A percentile compares a stretch with the other conserved stretches of the same genome.
Evolutionary conservation across 1,140 invertebrate genomes (phyloP).

Genomic region (Paralvinella palmiformis): DNA sequence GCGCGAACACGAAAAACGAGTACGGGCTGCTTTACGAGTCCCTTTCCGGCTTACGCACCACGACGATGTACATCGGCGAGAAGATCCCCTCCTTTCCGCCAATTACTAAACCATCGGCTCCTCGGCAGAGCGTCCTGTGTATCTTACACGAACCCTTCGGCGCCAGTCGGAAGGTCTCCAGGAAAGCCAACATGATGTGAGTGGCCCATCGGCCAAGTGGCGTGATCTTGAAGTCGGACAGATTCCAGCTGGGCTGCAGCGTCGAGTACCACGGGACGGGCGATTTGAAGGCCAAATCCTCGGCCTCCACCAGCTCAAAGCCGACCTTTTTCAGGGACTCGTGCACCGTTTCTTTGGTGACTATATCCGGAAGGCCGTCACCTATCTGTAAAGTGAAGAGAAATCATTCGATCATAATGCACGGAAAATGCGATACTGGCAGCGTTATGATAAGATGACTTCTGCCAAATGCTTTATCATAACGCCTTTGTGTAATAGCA

Average conservation of each 20-base stretch:
- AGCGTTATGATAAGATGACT: too few species aligned
- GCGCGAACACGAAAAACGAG: too few species aligned
- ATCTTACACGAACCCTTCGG: slow-evolving; percentile 3
- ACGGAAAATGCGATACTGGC: too few species aligned
- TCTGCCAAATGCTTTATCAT: too few species aligned
- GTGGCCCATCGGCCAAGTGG: slow-evolving; percentile 3
- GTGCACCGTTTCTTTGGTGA: not conserved
- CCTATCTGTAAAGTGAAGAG: slow-evolving; percentile 7
- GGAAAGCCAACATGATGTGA: not conserved
- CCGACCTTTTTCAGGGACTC: not conserved
- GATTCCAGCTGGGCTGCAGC: not conserved
- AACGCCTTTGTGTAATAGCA: too few species aligned
- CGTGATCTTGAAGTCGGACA: slow-evolving; percentile 2
- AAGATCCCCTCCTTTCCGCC: slow-evolving; percentile 13
- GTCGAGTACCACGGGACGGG: not conserved
- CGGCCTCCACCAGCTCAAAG: slow-evolving; percentile 2
- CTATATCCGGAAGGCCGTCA: slow-evolving; percentile 5
- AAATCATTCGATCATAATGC: too few species aligned
- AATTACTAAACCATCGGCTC: slow-evolving; percentile 4
- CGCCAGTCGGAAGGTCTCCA: slow-evolving; percentile 2
- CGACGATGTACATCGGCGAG: slow-evolving; percentile 8
- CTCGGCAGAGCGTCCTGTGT: slow-evolving; percentile 10
- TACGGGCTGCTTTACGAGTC: too few species aligned
- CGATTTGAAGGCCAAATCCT: not conserved
- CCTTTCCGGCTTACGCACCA: slow-evolving; percentile 11